These are phyloP conservation scores for Strigamia maritima DNA, from an alignment of 2,888 invertebrate species.

Conservation along the genomic window DNA sequence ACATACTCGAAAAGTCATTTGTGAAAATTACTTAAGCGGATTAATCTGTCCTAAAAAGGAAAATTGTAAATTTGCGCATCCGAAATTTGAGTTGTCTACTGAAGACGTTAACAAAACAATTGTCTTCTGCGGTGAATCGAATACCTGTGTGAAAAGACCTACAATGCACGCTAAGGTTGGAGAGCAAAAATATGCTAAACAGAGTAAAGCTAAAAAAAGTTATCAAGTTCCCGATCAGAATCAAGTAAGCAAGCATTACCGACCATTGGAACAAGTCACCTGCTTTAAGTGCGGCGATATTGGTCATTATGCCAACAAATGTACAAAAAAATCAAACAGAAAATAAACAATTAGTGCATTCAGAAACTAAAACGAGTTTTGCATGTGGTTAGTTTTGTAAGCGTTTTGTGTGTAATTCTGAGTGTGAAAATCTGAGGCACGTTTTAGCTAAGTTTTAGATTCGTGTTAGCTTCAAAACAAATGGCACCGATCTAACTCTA, in stretches of 20 bases:
- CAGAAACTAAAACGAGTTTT: too few species aligned
- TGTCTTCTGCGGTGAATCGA: constrained; percentile 82
- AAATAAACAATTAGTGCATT: too few species aligned
- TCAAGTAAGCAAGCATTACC: constrained; percentile 43
- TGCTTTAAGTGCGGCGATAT: constrained; percentile 98
- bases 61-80: constrained; percentile 95
- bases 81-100: constrained; percentile 86
- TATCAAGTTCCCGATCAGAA: constrained; percentile 41
- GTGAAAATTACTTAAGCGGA: constrained; percentile 91
- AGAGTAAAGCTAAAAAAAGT: constrained; percentile 41
- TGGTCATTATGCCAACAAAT: constrained; percentile 98
- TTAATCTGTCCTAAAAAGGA: constrained; percentile 93
- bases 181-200: constrained; percentile 45
- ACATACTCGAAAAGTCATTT: constrained; percentile 91
- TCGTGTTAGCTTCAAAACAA: too few species aligned
- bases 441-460: too few species aligned
- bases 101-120: constrained; percentile 96
- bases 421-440: too few species aligned
- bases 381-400: too few species aligned
- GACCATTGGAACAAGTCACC: constrained; percentile 89
- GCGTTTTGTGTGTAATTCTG: too few species aligned
- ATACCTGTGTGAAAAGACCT: too few species aligned
- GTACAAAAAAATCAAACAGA: too few species aligned
- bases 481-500: too few species aligned
- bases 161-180: constrained; percentile 60